Evolutionary conservation across 2,797 vertebrate genomes (phyloP).

Genomic region (Onychomys arenicola): DNA sequence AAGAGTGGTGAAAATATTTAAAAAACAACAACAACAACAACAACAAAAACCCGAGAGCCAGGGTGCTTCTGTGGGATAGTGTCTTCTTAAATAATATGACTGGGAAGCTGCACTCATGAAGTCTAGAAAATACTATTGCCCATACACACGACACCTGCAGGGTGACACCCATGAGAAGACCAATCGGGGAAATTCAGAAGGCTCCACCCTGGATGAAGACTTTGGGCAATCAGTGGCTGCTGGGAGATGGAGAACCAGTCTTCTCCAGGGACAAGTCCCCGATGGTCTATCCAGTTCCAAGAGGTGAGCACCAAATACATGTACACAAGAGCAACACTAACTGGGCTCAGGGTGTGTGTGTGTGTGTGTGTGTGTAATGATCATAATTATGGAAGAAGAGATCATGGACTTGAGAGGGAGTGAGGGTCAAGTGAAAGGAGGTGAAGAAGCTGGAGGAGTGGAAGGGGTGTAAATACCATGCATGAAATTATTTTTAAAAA

Average conservation of each 20-base stretch:
- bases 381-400: background rate
- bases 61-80: background rate
- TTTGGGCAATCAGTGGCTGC: background rate
- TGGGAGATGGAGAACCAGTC: background rate
- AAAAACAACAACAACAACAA: too few relatives aligned
- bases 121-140: background rate
- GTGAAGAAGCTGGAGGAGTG: background rate
- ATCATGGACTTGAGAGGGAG: background rate
- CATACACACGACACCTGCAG: background rate
- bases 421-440: background rate
- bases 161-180: background rate
- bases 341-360: background rate
- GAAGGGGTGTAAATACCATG: background rate
- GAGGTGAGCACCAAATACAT: background rate
- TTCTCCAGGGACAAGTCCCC: background rate
- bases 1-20: background rate
- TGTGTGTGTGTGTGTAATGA: background rate
- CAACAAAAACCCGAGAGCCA: too few relatives aligned
- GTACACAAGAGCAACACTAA: background rate
- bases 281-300: background rate
- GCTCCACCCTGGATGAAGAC: background rate
- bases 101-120: background rate
- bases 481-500: background rate
- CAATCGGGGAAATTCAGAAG: background rate
- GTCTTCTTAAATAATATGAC: background rate